These are phyloP conservation scores for Holothuria scabra DNA, from an alignment of 53 echinoderm and acorn worm genomes.

Conservation along the genomic window DNA sequence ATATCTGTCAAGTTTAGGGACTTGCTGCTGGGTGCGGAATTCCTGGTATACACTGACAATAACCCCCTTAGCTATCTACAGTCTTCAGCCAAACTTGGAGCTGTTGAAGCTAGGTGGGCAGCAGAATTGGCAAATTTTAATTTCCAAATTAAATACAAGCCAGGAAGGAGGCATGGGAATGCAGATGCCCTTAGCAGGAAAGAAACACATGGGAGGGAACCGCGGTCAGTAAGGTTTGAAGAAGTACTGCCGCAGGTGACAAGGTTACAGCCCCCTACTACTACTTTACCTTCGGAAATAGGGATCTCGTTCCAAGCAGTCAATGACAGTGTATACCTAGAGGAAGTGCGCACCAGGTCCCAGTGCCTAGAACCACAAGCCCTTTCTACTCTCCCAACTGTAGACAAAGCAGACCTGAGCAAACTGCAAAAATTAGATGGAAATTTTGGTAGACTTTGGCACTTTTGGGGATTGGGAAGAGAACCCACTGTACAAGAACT, in stretches of 20 bases:
- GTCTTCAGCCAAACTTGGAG: slow-evolving; percentile 57
- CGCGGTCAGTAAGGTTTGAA: slow-evolving; percentile 3
- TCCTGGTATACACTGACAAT: slow-evolving; percentile 47
- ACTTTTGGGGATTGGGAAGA: not conserved
- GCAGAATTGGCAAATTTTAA: slow-evolving; percentile 68
- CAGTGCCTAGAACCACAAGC: not conserved
- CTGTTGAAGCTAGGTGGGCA: slow-evolving; percentile 62
- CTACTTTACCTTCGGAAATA: no score
- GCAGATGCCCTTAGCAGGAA: slow-evolving; percentile 53
- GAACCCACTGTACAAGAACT: not conserved
- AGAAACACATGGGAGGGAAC: not conserved
- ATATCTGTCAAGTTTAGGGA: slow-evolving; percentile 61
- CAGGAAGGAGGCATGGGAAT: slow-evolving; percentile 59
- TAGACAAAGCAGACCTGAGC: slow-evolving; percentile 9
- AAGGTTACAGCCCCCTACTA: not conserved
- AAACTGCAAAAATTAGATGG: not conserved
- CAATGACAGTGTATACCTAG: not conserved
- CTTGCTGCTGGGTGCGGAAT: slow-evolving; percentile 38
- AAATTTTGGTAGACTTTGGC: slow-evolving; percentile 4
- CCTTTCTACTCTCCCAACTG: slow-evolving; percentile 8
- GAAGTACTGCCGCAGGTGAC: not conserved
- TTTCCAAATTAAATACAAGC: slow-evolving; percentile 55
- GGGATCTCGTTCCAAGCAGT: not conserved
- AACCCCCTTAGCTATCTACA: slow-evolving; percentile 54
- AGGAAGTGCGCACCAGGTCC: not conserved